Evolutionary conservation across 1,140 invertebrate genomes (phyloP), one percentile per base, ranked within the genome.

Genomic region (Pectinophora gossypiella): DNA sequence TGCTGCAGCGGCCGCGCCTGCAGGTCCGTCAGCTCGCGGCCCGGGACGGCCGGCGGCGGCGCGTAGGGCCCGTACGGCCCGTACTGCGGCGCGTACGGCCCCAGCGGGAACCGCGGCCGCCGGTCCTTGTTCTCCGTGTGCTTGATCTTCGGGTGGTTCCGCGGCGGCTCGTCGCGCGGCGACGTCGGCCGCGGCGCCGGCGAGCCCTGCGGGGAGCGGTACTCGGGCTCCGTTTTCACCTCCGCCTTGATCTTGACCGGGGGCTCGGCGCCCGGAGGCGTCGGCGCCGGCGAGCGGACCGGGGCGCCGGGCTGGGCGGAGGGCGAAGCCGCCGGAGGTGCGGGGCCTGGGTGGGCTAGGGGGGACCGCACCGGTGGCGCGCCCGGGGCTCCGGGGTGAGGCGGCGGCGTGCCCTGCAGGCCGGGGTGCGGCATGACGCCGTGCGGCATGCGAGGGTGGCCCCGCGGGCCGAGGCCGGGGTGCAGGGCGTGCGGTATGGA

Each of bases 61-160:
- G 82, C 81, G 63, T 87, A 84, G 0, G 85, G 85, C 5, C 83
- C 78, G 60, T 84, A 86, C 0, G 85, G 81, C 1, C 74, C 82
- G 50, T 85, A 87, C 46, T 88, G 85, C 3, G 87, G 82, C 16
- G 85, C 82, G 64, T 86, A 86, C 0, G 85, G 85, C 4, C 85
- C 86, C 4, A 85, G 68, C 27, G 86, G 85, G 51, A 66, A 85
- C 0, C 84, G 70, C 27, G 27, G 27, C 52, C 75, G 43, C 1
- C 73, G 65, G 23, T 79, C 70, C 57, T 80, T 76, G 56, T 77
- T 78, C 48, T 88, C 87, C 0, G 84, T 85, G 48, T 75, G 76
- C 50, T 87, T 87, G 15, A 85, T 85, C 51, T 82, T 82, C 5
- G 76, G 79, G 40, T 83, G 79, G 18, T 58, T 65, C 1, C 74